Evolutionary conservation across 1,140 invertebrate genomes (phyloP).

Genomic region (Saccostrea glomerata): DNA sequence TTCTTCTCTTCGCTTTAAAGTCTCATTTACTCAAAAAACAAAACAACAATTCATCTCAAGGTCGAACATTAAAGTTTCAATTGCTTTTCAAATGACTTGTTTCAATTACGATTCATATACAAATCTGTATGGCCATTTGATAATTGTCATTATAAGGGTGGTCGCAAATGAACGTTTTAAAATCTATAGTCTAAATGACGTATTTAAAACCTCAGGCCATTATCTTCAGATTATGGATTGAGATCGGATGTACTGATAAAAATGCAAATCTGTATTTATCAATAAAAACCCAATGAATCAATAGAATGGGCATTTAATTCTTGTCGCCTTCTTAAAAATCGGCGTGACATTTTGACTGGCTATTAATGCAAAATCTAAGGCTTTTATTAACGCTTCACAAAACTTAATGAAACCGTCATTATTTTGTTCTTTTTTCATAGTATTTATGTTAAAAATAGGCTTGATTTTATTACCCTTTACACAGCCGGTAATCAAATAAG

Average conservation of each 20-base stretch:
- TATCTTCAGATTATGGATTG: not conserved
- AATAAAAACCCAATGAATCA: not conserved
- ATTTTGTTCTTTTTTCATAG: no score
- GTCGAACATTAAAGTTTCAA: not conserved
- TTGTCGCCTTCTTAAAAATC: not conserved
- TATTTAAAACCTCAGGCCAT: not conserved
- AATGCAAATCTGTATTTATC: not conserved
- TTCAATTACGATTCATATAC: not conserved
- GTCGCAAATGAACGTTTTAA: not conserved
- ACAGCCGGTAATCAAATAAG: no score
- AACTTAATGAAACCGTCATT: not conserved
- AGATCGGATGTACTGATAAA: constrained; percentile 19
- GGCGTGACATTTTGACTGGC: constrained; percentile 1
- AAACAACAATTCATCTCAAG: not conserved
- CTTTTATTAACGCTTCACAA: not conserved
- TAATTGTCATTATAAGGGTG: not conserved
- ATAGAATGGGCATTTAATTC: not conserved
- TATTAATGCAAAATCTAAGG: not conserved
- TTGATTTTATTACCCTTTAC: no score
- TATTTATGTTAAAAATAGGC: no score
- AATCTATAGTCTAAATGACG: not conserved
- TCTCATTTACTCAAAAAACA: not conserved
- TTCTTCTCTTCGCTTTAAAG: not conserved
- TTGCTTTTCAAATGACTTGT: not conserved
- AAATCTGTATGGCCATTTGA: not conserved